These are phyloP conservation scores for Eupristina koningsbergeri DNA, from an alignment of 1,140 invertebrate species.

Conservation along the genomic window DNA sequence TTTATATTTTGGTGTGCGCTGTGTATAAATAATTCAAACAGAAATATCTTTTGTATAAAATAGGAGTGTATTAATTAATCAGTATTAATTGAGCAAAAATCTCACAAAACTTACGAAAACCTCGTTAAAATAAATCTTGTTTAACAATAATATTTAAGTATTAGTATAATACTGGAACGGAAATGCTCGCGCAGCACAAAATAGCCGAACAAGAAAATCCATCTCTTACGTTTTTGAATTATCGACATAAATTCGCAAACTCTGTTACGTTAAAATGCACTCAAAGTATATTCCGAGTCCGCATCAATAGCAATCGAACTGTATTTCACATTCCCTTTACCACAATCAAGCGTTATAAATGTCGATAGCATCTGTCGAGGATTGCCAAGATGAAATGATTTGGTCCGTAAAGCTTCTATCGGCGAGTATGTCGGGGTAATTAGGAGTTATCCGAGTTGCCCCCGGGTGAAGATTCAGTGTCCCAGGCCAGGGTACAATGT, in stretches of 20 bases:
- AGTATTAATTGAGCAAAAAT: too few species aligned
- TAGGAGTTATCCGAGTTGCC: background rate
- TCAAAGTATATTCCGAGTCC: background rate
- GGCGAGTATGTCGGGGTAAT: background rate
- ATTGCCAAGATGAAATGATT: background rate
- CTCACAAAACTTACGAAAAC: too few species aligned
- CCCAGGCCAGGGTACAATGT: background rate
- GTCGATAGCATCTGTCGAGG: background rate
- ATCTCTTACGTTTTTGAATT: too few species aligned
- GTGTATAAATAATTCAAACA: too few species aligned
- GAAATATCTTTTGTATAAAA: too few species aligned
- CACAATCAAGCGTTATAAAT: background rate
- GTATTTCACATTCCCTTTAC: background rate
- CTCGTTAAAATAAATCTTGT: too few species aligned
- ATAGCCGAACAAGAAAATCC: too few species aligned
- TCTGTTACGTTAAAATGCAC: background rate
- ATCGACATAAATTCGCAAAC: background rate
- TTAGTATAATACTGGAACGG: too few species aligned
- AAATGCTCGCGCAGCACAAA: too few species aligned
- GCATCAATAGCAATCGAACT: background rate
- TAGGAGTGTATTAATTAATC: too few species aligned
- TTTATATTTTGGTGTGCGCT: too few species aligned
- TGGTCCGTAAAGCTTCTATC: background rate
- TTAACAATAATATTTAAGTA: too few species aligned
- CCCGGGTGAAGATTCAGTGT: background rate